phyloP scores from a whole-genome alignment of 2,797 vertebrate genomes.

The Helarctos malayanus region DNA sequence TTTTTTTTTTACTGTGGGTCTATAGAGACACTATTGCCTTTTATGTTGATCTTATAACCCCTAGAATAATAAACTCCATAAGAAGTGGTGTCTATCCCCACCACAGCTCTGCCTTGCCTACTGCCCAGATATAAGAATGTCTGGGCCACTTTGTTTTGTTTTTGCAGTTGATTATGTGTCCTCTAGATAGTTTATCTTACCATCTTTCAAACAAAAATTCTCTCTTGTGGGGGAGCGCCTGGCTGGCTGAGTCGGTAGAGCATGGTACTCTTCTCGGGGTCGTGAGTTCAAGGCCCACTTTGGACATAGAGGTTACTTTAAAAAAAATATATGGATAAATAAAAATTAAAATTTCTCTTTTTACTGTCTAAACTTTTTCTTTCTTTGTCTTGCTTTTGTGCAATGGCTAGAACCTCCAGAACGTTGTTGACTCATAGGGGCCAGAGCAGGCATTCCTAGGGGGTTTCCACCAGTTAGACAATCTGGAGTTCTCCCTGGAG shows the following conservation, averaged over 20 bases:
- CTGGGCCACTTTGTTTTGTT: not conserved
- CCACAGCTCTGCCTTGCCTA: not conserved
- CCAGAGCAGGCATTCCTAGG: not conserved
- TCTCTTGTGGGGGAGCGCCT: not conserved
- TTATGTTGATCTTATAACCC: slow-evolving; percentile 26
- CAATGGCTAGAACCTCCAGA: not conserved
- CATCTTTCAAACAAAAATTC: slow-evolving; percentile 1
- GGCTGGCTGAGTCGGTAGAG: not conserved
- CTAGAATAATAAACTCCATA: not conserved
- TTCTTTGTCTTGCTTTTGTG: slow-evolving; percentile 19
- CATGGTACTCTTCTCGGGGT: not conserved
- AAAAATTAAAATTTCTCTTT: not conserved
- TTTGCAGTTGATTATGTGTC: not conserved
- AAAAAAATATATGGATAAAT: not conserved
- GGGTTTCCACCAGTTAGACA: not conserved
- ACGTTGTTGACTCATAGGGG: not conserved
- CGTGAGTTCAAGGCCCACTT: not conserved
- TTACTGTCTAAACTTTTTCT: not conserved
- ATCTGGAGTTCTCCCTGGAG: not conserved
- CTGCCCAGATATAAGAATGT: slow-evolving; percentile 13
- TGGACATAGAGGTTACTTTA: not conserved
- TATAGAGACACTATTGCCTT: slow-evolving; percentile 32
- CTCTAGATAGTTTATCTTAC: not conserved
- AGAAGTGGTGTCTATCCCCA: not conserved
- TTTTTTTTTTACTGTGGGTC: not conserved